Evolutionary conservation across 2,888 invertebrate genomes (phyloP).

Genomic region (Drosophila recens): DNA sequence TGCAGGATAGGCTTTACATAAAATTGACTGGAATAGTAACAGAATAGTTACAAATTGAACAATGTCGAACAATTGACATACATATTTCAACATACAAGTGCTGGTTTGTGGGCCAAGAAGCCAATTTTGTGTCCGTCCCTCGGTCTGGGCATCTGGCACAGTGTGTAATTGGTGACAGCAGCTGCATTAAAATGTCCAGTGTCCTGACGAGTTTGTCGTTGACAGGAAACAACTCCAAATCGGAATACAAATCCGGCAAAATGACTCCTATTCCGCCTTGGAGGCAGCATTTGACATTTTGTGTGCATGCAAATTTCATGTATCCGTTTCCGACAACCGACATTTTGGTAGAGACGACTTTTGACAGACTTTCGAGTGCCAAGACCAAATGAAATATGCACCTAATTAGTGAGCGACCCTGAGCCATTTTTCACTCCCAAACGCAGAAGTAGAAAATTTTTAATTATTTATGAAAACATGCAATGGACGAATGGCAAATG

Average conservation of each 20-base stretch:
- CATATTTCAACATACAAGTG: constrained; percentile 22
- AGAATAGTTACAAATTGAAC: constrained; percentile 15
- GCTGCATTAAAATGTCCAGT: constrained; percentile 38
- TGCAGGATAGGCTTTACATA: not conserved
- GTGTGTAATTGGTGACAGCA: constrained; percentile 46
- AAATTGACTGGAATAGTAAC: not conserved
- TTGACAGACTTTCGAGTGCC: constrained; percentile 44
- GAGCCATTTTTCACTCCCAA: constrained; percentile 49
- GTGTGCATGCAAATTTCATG: constrained; percentile 61
- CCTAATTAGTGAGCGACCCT: constrained; percentile 72
- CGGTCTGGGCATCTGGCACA: not conserved
- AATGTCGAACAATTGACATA: constrained; percentile 11
- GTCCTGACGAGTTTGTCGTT: constrained; percentile 24
- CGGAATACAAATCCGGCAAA: constrained; percentile 10
- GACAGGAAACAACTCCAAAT: constrained; percentile 39
- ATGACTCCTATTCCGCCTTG: not conserved
- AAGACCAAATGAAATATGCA: constrained; percentile 51
- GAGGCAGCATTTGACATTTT: constrained; percentile 31
- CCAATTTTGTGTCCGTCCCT: constrained; percentile 20
- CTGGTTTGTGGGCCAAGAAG: constrained; percentile 21
- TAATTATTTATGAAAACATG: constrained; percentile 79
- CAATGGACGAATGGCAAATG: constrained; percentile 32
- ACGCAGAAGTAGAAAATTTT: constrained; percentile 54
- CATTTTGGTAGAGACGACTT: constrained; percentile 13
- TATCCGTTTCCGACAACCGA: constrained; percentile 50